Evolutionary conservation across 64 coral and sea anemone genomes (phyloP).

Genomic region (Actinia equina): DNA sequence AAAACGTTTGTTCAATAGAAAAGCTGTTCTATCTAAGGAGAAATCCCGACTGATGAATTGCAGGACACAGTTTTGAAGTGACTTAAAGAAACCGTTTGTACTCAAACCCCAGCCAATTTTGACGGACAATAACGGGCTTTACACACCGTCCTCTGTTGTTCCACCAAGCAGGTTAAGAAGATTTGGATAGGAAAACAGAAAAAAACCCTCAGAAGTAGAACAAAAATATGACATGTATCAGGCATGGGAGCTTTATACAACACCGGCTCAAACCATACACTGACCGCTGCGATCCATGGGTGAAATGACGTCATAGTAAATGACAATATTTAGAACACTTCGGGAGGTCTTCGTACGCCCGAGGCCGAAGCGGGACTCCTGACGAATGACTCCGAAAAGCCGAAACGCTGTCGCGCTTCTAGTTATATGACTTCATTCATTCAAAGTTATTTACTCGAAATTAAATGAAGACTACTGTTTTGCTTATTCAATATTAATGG

Average conservation of each 20-base stretch:
- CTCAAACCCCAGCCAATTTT: background rate
- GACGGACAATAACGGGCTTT: background rate
- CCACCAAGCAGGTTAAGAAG: background rate
- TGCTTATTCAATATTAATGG: constrained; percentile 8
- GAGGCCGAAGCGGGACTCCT: background rate
- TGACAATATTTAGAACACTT: constrained; percentile 1
- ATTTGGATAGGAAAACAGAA: constrained; percentile 6
- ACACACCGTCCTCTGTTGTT: background rate
- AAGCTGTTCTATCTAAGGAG: constrained; percentile 13
- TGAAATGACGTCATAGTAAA: constrained; percentile 33
- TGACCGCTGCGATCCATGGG: constrained; percentile 9
- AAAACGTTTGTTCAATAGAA: constrained; percentile 8
- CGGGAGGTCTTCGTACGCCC: background rate
- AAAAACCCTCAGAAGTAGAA: constrained; percentile 16
- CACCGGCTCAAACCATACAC: constrained; percentile 15
- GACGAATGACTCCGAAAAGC: background rate
- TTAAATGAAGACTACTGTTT: background rate
- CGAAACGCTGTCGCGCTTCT: background rate
- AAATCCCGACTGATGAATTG: constrained; percentile 23
- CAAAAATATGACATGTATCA: constrained; percentile 23
- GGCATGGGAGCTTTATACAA: constrained; percentile 27
- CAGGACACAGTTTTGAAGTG: background rate
- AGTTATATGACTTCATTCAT: background rate
- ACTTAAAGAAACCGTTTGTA: background rate
- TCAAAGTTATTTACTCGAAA: background rate